These are phyloP conservation scores for Morone chrysops DNA, from an alignment of 2,113 vertebrate species.

Conservation along the genomic window DNA sequence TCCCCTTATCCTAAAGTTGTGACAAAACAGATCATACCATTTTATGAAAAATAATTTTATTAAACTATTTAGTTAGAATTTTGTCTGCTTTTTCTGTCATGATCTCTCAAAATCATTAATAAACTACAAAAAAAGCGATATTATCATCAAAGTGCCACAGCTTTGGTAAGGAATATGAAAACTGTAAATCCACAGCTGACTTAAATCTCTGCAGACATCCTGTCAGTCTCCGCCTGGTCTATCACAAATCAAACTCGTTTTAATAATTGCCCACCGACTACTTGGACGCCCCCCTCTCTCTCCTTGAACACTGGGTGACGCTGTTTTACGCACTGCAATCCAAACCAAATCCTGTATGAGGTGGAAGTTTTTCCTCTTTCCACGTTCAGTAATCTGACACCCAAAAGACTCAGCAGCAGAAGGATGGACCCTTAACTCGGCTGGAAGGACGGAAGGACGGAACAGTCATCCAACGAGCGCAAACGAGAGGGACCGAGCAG, in stretches of 20 bases:
- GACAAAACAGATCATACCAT: background rate
- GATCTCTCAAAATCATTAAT: background rate
- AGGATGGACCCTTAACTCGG: conserved; percentile 82
- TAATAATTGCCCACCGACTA: background rate
- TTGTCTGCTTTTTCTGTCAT: background rate
- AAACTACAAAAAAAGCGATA: background rate
- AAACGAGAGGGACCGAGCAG: conserved; percentile 43
- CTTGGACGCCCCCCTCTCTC: background rate
- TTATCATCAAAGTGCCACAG: background rate
- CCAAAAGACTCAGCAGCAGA: conserved; percentile 62
- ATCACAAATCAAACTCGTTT: background rate
- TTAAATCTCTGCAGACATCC: background rate
- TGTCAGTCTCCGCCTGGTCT: background rate
- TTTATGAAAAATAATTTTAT: too few relatives aligned
- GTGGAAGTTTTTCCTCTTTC: conserved; percentile 79
- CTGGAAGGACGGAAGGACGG: conserved; percentile 73
- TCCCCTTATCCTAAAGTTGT: background rate
- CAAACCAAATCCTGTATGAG: conserved; percentile 32
- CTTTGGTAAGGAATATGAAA: background rate
- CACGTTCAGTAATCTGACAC: conserved; percentile 86
- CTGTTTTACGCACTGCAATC: conserved; percentile 62
- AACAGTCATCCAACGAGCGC: conserved; percentile 64
- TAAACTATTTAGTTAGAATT: background rate
- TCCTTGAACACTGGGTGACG: conserved; percentile 64
- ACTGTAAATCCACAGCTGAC: background rate